phyloP scores from a whole-genome alignment of 2,888 invertebrate genomes.

The Scaeva pyrastri region DNA sequence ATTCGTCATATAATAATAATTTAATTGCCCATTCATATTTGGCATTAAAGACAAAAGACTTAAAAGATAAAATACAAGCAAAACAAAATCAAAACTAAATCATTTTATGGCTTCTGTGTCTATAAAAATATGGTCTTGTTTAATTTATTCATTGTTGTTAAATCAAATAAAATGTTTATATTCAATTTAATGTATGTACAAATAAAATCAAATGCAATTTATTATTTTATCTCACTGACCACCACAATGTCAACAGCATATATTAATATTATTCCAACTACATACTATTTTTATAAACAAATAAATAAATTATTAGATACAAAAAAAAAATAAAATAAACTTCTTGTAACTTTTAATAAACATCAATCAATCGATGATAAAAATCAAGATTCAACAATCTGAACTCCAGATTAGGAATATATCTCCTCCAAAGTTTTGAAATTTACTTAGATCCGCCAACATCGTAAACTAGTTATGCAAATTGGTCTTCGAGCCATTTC shows the following conservation, averaged over 20 bases:
- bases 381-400: background rate
- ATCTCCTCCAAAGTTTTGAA: background rate
- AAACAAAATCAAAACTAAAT: background rate
- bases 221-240: background rate
- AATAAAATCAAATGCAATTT: background rate
- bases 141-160: background rate
- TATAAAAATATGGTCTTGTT: background rate
- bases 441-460: slow-evolving; percentile 28
- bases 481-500: background rate
- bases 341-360: background rate
- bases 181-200: no score
- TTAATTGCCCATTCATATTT: no score
- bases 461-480: slow-evolving; percentile 17
- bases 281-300: no score
- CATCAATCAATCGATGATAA: slow-evolving; percentile 28
- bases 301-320: background rate
- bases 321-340: background rate
- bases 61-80: no score
- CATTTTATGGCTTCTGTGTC: background rate
- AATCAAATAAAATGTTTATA: background rate
- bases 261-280: background rate
- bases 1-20: no score
- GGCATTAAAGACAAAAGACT: no score
- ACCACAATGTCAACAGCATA: background rate
- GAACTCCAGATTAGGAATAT: slow-evolving; percentile 17